phyloP scores from a whole-genome alignment of 2,797 vertebrate species.

The Hippopotamyrus pictus region DNA sequence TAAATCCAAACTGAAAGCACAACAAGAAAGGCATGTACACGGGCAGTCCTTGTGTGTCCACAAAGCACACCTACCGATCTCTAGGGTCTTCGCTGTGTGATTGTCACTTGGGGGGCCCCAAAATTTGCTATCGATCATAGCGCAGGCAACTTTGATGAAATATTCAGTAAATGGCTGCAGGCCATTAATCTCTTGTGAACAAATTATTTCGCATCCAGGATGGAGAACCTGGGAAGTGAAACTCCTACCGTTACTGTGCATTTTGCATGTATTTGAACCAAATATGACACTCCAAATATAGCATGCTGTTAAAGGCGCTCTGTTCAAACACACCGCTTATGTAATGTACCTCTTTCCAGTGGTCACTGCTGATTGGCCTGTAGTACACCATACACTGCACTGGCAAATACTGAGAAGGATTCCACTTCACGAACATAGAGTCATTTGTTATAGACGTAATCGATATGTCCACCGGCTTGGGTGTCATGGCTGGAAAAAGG shows the following conservation, averaged over 20 bases:
- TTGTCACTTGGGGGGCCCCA: conserved; percentile 32
- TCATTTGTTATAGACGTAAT: conserved; percentile 13
- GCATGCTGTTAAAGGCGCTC: background rate
- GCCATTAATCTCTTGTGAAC: background rate
- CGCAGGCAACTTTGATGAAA: conserved; percentile 28
- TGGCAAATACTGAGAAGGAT: background rate
- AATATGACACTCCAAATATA: background rate
- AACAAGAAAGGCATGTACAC: background rate
- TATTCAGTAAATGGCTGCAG: conserved; percentile 33
- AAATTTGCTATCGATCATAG: background rate
- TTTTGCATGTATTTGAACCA: background rate
- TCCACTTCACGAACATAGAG: conserved; percentile 30
- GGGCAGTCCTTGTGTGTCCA: background rate
- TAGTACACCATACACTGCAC: conserved; percentile 26
- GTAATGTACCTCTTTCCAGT: conserved; percentile 28
- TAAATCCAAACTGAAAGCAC: background rate
- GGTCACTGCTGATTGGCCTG: conserved; percentile 9
- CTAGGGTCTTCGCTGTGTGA: conserved; percentile 21
- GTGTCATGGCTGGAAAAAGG: conserved; percentile 27
- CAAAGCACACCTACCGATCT: conserved; percentile 22
- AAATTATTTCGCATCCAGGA: background rate
- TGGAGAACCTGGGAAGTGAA: background rate
- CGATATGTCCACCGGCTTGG: conserved; percentile 25
- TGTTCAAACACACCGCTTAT: background rate
- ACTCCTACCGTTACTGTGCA: background rate